phyloP scores from a whole-genome alignment of 2,888 invertebrate species.

The Stictocephala bisonia region DNA sequence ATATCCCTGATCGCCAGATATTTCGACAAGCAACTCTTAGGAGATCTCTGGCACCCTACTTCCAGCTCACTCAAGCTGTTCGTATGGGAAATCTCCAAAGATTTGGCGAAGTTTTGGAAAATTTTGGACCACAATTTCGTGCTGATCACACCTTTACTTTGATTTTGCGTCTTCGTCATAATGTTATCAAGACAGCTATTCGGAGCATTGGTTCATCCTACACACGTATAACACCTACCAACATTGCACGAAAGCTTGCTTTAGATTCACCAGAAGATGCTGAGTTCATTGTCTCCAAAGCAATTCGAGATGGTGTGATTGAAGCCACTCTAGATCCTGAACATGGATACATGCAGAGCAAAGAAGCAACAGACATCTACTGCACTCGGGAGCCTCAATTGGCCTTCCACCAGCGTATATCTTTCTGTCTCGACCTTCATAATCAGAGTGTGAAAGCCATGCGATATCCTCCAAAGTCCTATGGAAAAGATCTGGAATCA shows the following conservation, averaged over 20 bases:
- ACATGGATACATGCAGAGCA: conserved; percentile 96
- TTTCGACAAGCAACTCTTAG: conserved; percentile 93
- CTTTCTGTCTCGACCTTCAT: conserved; percentile 97
- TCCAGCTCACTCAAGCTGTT: conserved; percentile 97
- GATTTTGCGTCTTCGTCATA: conserved; percentile 95
- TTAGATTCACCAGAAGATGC: conserved; percentile 97
- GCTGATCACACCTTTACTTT: conserved; percentile 95
- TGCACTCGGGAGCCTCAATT: conserved; percentile 96
- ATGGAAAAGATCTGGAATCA: conserved; percentile 97
- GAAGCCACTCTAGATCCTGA: conserved; percentile 97
- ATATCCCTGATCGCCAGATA: conserved; percentile 96
- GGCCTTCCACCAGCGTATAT: conserved; percentile 96
- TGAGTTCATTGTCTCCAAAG: conserved; percentile 98
- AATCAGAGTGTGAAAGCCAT: conserved; percentile 99
- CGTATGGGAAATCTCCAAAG: conserved; percentile 93
- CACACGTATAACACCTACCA: conserved; percentile 93
- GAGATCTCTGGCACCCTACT: conserved; percentile 92
- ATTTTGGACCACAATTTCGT: conserved; percentile 92
- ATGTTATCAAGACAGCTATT: conserved; percentile 98
- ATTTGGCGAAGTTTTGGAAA: conserved; percentile 93
- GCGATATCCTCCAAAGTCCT: conserved; percentile 99
- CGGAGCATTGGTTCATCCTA: conserved; percentile 96
- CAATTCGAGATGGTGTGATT: conserved; percentile 97
- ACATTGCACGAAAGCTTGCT: conserved; percentile 93
- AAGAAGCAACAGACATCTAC: conserved; percentile 96